A percentile compares a stretch with the other conserved stretches of the same genome.
Conservation (phyloP, 2,797 vertebrate species). For the Crotalus adamanteus region DNA sequence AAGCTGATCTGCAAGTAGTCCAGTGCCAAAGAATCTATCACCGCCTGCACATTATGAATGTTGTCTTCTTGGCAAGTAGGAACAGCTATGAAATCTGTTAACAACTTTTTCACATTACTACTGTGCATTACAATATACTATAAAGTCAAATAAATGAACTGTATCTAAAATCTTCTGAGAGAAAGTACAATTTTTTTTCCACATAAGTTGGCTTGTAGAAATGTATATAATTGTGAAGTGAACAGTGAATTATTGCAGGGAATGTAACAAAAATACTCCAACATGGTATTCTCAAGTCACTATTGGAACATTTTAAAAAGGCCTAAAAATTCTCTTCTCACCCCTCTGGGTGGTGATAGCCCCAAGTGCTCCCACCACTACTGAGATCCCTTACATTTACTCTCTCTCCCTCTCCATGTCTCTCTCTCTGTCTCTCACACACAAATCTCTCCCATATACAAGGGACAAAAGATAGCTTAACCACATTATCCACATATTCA, state of each 20-base stretch:
- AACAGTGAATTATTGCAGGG: not conserved
- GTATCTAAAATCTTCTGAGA: not conserved
- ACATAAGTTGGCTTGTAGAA: not conserved
- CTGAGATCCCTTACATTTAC: not conserved
- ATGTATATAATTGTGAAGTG: not conserved
- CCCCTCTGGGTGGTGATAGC: not conserved
- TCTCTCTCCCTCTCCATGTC: not conserved
- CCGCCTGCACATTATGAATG: constrained; percentile 88
- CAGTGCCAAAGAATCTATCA: constrained; percentile 93
- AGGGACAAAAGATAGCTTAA: not conserved
- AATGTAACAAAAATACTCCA: not conserved
- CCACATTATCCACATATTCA: not conserved
- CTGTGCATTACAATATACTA: not conserved
- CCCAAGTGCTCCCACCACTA: not conserved
- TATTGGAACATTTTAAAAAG: not conserved
- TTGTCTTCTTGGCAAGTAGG: constrained; percentile 87
- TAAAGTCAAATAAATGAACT: not conserved
- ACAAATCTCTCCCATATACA: not conserved
- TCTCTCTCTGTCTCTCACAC: not conserved
- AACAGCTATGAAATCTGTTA: constrained; percentile 81
- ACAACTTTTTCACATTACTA: not conserved
- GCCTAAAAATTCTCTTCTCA: not conserved
- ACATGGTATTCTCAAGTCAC: not conserved
- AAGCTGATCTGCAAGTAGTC: constrained; percentile 98
- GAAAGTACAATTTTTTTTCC: not conserved